Evolutionary conservation across 2,113 vertebrate genomes (phyloP), one percentile per base, ranked within the genome.

Genomic region (Crypturellus undulatus): DNA sequence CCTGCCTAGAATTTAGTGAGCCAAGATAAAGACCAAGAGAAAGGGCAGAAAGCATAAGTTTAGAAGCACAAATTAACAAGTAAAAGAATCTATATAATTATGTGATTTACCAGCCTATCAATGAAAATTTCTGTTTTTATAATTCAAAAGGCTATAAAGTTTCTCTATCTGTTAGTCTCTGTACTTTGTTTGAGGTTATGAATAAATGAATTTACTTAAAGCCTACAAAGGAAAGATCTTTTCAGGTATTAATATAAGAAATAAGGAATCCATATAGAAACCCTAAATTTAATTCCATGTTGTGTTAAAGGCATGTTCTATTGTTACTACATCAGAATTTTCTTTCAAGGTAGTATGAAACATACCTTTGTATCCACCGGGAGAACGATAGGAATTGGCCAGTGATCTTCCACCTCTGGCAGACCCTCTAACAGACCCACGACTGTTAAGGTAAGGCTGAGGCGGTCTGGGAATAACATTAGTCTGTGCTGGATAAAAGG

Each of bases 361-460:
- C 96, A 90, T 98, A 99, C 98, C 98, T 99, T 98, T 98, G 93
- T 98, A 98, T 42, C 98, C 98, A 90, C 98, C 97, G 91, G 98
- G 97, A 87, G 98, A 98, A 71, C 98, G 98, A 90, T 97, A 98
- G 1, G 96, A 97, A 94, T 98, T 98, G 45, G 95, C 93, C 91
- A 98, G 93, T 12, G 98, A 97, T 92, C 98, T 98, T 94, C 98
- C 98, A 69, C 98, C 98, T 93, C 98, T 98, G 85, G 98, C 62
- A 96, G 98, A 98, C 96, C 99, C 99, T 98, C 98, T 98, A 59
- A 98, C 85, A 87, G 98, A 97, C 79, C 98, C 98, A 92, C 98
- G 98, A 82, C 84, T 97, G 80, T 78, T 97, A 93, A 98, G 96
- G 93, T 98, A 99, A 2, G 98, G 96, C 93, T 98, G 99, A 85